Evolutionary conservation across 2,797 vertebrate species (phyloP).

Genomic region (Hirundo rustica): DNA sequence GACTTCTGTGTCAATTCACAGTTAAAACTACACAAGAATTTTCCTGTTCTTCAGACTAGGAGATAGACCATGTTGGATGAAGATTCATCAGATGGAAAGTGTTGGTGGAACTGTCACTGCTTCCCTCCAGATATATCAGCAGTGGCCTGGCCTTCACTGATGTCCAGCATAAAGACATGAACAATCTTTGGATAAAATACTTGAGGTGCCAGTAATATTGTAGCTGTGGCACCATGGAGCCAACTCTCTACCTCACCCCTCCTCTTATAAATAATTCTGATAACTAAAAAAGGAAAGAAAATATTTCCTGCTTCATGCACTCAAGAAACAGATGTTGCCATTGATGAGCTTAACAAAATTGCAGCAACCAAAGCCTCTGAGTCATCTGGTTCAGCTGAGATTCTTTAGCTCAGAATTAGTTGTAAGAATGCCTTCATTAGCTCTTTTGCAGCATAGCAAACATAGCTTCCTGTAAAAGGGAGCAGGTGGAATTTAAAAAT

Average conservation of each 20-base stretch:
- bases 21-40: not conserved
- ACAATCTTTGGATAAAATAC: not conserved
- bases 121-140: not conserved
- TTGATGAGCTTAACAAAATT: not conserved
- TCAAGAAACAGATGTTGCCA: not conserved
- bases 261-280: not conserved
- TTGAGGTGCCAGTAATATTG: not conserved
- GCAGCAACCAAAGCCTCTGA: not conserved
- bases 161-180: not conserved
- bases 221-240: not conserved
- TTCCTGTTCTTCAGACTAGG: not conserved
- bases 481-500: not conserved
- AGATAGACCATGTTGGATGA: not conserved
- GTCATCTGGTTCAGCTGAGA: not conserved
- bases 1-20: not conserved
- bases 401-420: not conserved
- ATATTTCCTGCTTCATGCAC: not conserved
- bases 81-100: not conserved
- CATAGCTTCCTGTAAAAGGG: not conserved
- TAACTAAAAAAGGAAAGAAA: not conserved
- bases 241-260: not conserved
- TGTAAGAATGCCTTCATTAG: not conserved
- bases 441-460: not conserved
- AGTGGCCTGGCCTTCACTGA: not conserved
- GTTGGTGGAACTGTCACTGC: not conserved